Evolutionary conservation across 2,113 vertebrate species (phyloP).

Genomic region (Pterocles burchelli): DNA sequence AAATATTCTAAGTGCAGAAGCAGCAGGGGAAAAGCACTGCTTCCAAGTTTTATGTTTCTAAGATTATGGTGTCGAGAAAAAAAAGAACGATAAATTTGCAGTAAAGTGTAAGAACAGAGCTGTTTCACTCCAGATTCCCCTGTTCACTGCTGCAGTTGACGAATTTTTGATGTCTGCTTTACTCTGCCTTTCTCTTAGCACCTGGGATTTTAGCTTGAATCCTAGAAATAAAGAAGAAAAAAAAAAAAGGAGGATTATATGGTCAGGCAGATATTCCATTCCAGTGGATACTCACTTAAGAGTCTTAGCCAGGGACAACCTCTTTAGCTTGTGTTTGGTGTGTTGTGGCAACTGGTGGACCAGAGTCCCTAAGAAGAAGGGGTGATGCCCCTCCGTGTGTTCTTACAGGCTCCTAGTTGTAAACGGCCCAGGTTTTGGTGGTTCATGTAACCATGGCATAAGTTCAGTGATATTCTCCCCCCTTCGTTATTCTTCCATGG

Average conservation of each 20-base stretch:
- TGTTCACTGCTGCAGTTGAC: constrained; percentile 41
- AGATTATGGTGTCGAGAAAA: constrained; percentile 79
- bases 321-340: not conserved
- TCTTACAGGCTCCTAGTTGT: not conserved
- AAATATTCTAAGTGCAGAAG: constrained; percentile 82
- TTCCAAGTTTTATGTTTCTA: constrained; percentile 77
- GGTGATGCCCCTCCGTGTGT: not conserved
- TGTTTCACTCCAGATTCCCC: constrained; percentile 74
- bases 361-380: not conserved
- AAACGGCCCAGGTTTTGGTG: not conserved
- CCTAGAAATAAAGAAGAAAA: constrained; percentile 70
- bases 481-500: not conserved
- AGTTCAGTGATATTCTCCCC: not conserved
- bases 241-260: not conserved
- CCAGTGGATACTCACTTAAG: not conserved
- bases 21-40: constrained; percentile 77
- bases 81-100: constrained; percentile 80
- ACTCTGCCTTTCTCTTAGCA: constrained; percentile 95
- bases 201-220: constrained; percentile 99
- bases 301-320: not conserved
- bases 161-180: constrained; percentile 61
- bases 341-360: not conserved
- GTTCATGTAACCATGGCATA: not conserved
- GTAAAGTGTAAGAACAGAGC: constrained; percentile 77
- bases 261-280: not conserved